Conservation (phyloP, 2,888 invertebrate species). For the Heteromurus nitidus region DNA sequence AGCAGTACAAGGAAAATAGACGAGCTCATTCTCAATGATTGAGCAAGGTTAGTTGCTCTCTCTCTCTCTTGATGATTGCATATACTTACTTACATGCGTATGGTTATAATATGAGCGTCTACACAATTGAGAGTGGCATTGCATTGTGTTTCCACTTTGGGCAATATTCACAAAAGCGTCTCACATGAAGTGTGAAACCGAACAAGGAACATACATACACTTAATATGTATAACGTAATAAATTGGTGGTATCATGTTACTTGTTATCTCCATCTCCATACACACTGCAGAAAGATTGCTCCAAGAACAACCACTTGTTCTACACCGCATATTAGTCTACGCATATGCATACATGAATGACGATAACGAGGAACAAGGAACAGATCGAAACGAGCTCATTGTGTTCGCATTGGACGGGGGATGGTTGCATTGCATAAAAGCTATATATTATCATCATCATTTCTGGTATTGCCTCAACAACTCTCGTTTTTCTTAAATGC, state of each 20-base stretch:
- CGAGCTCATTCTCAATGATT: slow-evolving; percentile 42
- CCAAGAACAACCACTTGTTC: no score
- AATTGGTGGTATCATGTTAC: no score
- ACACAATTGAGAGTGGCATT: not conserved
- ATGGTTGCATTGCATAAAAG: not conserved
- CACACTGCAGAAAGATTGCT: no score
- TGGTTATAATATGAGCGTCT: no score
- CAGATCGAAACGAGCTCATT: not conserved
- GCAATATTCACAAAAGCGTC: not conserved
- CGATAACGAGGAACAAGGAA: slow-evolving; percentile 41
- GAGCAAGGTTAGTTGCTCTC: slow-evolving; percentile 31
- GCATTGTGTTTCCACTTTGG: not conserved
- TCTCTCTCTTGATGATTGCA: not conserved
- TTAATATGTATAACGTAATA: no score
- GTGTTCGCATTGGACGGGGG: no score
- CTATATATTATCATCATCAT: not conserved
- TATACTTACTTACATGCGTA: not conserved
- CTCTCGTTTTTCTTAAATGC: no score
- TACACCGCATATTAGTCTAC: no score
- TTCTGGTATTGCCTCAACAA: slow-evolving; percentile 31
- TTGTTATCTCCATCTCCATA: no score
- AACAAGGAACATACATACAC: no score
- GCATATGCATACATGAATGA: no score
- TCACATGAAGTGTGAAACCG: not conserved
- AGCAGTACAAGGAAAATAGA: not conserved